Evolutionary conservation across 2,113 vertebrate species (phyloP).

Genomic region (Ctenomys sociabilis): DNA sequence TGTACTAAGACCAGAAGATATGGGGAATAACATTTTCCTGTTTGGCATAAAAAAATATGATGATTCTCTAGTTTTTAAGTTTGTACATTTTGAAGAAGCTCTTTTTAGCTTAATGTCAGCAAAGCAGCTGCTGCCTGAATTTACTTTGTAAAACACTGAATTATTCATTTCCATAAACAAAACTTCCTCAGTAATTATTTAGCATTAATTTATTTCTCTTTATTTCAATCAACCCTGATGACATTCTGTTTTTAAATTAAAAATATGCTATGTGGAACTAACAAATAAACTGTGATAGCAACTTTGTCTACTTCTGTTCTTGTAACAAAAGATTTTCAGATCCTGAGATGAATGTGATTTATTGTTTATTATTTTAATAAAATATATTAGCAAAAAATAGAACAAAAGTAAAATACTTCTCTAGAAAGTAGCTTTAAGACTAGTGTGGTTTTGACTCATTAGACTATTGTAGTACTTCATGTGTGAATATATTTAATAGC

Average conservation of each 20-base stretch:
- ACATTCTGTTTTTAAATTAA: conserved; percentile 78
- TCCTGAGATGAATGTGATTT: background rate
- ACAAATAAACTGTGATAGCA: conserved; percentile 45
- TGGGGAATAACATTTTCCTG: background rate
- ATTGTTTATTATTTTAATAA: conserved; percentile 19
- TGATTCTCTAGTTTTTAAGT: conserved; percentile 65
- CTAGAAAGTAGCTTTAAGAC: conserved; percentile 10
- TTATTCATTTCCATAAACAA: conserved; percentile 85
- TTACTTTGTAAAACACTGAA: conserved; percentile 82
- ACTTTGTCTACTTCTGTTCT: conserved; percentile 6
- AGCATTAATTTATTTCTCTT: conserved; percentile 83
- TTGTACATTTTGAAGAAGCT: conserved; percentile 72
- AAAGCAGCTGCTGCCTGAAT: conserved; percentile 81
- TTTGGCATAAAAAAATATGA: conserved; percentile 52
- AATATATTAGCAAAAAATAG: conserved; percentile 35
- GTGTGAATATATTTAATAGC: background rate
- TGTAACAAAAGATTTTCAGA: background rate
- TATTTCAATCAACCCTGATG: conserved; percentile 77
- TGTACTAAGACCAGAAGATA: conserved; percentile 19
- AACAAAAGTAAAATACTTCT: conserved; percentile 49
- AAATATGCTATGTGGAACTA: conserved; percentile 70
- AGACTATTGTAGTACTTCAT: background rate
- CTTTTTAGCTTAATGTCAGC: conserved; percentile 78
- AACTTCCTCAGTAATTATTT: conserved; percentile 84
- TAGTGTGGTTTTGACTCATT: background rate